These are phyloP conservation scores for Recurvirostra avosetta DNA, from an alignment of 2,113 vertebrate genomes.

Conservation along the genomic window DNA sequence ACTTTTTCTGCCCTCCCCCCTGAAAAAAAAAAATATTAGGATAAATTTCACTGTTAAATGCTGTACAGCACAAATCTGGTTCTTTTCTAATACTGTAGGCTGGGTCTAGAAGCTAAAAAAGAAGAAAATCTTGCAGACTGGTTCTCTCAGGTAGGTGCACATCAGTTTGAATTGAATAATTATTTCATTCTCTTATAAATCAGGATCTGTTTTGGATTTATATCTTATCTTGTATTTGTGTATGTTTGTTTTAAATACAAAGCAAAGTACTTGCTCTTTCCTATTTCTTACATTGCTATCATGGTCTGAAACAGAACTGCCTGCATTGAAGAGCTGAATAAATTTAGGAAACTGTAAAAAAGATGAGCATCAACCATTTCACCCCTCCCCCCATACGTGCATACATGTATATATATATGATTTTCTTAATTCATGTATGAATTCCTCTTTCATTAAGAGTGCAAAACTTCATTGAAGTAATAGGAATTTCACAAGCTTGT, in stretches of 20 bases:
- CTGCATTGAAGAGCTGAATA: not conserved
- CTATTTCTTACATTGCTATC: not conserved
- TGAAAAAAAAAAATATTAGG: not conserved
- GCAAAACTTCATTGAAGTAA: not conserved
- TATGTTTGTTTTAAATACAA: not conserved
- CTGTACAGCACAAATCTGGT: not conserved
- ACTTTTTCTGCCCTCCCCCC: not conserved
- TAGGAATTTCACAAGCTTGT: not conserved
- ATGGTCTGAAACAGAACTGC: not conserved
- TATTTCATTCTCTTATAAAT: not conserved
- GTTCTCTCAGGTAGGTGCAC: conserved; percentile 90
- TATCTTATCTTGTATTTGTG: not conserved
- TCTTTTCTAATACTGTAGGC: conserved; percentile 65
- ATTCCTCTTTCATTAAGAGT: not conserved
- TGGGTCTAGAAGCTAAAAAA: conserved; percentile 95
- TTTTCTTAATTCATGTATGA: not conserved
- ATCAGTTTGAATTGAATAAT: not conserved
- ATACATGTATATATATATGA: not conserved
- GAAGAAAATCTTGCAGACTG: conserved; percentile 96
- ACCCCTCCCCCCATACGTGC: not conserved
- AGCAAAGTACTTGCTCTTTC: not conserved
- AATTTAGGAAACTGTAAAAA: not conserved
- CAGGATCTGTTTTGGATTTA: not conserved
- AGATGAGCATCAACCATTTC: not conserved
- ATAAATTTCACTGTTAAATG: not conserved